Percentiles rank a stretch among this genome's conserved stretches.
These are phyloP conservation scores for Osmerus eperlanus DNA, from an alignment of 2,113 vertebrate species.

Conservation along the genomic window DNA sequence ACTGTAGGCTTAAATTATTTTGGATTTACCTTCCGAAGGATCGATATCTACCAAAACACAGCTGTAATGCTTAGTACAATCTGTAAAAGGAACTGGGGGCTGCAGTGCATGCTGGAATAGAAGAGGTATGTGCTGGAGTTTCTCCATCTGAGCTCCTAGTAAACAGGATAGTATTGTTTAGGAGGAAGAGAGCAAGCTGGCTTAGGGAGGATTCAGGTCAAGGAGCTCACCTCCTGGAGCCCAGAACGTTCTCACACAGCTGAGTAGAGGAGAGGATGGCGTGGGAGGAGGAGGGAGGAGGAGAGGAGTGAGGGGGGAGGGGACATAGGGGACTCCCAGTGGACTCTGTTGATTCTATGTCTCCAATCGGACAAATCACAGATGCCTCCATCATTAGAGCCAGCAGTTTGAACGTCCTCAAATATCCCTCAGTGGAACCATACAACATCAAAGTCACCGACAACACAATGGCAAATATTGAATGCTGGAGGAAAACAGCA, in stretches of 20 bases:
- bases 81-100: background rate
- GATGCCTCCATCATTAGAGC: background rate
- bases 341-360: background rate
- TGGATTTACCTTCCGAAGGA: no score
- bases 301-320: no score
- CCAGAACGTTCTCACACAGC: slow-evolving; percentile 31
- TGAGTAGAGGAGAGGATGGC: slow-evolving; percentile 17
- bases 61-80: no score
- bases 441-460: background rate
- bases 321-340: no score
- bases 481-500: background rate
- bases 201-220: slow-evolving; percentile 42
- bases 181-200: background rate
- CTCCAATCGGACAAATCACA: slow-evolving; percentile 34
- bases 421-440: background rate
- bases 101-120: background rate
- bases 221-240: slow-evolving; percentile 40
- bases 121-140: no score
- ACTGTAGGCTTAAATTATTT: no score
- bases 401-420: background rate
- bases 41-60: no score
- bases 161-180: background rate
- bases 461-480: background rate
- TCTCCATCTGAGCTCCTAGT: no score
- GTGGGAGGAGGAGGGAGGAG: no score